A percentile compares a stretch with the other conserved stretches of the same genome.
These are phyloP conservation scores for Blastomussa wellsi DNA, from an alignment of 92 coral and sea anemone genomes.

Conservation along the genomic window DNA sequence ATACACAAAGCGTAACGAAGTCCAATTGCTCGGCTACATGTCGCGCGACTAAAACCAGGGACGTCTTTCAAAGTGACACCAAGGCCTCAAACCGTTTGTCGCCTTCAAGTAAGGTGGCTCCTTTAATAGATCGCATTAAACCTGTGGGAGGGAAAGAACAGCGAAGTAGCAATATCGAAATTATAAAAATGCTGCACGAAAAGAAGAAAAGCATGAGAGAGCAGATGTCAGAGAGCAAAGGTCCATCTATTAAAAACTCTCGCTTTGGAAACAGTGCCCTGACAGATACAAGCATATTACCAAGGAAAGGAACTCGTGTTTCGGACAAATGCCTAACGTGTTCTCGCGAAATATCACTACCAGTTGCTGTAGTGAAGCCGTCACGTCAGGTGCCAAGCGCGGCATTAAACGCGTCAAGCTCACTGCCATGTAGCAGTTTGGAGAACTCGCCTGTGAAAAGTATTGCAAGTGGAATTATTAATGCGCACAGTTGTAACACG, in stretches of 20 bases:
- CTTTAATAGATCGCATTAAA: slow-evolving; percentile 7
- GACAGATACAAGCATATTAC: neutral
- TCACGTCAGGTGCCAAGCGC: slow-evolving; percentile 17
- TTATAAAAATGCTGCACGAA: slow-evolving; percentile 58
- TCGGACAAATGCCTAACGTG: neutral
- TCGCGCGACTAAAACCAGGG: neutral
- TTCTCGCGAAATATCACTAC: slow-evolving; percentile 3
- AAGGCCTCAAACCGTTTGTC: neutral
- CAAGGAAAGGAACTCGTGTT: neutral
- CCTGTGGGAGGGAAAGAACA: slow-evolving; percentile 28
- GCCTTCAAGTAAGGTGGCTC: neutral
- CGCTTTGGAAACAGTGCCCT: neutral
- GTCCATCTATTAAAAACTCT: neutral
- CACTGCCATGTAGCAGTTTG: neutral
- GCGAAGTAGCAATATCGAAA: slow-evolving; percentile 65
- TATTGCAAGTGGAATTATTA: slow-evolving; percentile 39
- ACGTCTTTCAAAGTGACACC: neutral
- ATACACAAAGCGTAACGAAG: neutral
- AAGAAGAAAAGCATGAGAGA: slow-evolving; percentile 64
- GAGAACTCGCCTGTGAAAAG: slow-evolving; percentile 33
- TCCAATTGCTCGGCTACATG: neutral
- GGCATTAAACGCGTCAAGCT: neutral
- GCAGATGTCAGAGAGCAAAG: slow-evolving; percentile 21
- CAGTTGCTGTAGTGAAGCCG: slow-evolving; percentile 40
- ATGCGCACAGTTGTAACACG: slow-evolving; percentile 13